Evolutionary conservation across 2,888 invertebrate species (phyloP).

Genomic region (Caenorhabditis virilis): DNA sequence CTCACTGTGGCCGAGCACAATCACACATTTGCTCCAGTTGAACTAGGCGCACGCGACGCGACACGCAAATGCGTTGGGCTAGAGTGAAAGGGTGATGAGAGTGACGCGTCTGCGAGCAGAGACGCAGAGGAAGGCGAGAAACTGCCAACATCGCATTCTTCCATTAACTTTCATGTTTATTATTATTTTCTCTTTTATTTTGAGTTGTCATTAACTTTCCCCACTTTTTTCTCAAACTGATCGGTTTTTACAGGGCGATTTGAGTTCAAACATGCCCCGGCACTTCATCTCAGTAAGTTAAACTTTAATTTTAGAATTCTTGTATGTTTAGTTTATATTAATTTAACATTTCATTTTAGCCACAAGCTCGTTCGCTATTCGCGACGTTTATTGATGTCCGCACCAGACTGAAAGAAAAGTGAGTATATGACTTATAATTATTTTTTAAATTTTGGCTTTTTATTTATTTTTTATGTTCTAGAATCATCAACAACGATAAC

Average conservation of each 20-base stretch:
- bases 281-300: conserved; percentile 9
- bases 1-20: too few relatives aligned
- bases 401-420: conserved; percentile 7
- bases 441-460: conserved; percentile 8
- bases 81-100: conserved; percentile 1
- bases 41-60: too few relatives aligned
- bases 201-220: conserved; percentile 5
- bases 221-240: conserved; percentile 7
- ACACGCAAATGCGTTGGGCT: too few relatives aligned
- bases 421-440: conserved; percentile 10
- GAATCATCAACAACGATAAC: conserved; percentile 6
- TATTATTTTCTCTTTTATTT: conserved; percentile 5
- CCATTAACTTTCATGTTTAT: conserved; percentile 2
- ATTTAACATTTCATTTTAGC: conserved; percentile 11
- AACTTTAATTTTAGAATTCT: conserved; percentile 2
- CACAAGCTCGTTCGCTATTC: conserved; percentile 7
- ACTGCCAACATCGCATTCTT: conserved; percentile 5
- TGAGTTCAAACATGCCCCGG: conserved; percentile 9
- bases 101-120: neutral
- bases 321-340: neutral
- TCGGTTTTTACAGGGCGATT: conserved; percentile 11
- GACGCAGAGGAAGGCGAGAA: neutral
- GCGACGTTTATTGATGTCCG: conserved; percentile 2
- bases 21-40: too few relatives aligned
- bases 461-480: conserved; percentile 8